A percentile compares a stretch with the other conserved stretches of the same genome.
These are phyloP conservation scores for Gallinago stenura DNA, from an alignment of 2,797 vertebrate genomes.

Conservation along the genomic window DNA sequence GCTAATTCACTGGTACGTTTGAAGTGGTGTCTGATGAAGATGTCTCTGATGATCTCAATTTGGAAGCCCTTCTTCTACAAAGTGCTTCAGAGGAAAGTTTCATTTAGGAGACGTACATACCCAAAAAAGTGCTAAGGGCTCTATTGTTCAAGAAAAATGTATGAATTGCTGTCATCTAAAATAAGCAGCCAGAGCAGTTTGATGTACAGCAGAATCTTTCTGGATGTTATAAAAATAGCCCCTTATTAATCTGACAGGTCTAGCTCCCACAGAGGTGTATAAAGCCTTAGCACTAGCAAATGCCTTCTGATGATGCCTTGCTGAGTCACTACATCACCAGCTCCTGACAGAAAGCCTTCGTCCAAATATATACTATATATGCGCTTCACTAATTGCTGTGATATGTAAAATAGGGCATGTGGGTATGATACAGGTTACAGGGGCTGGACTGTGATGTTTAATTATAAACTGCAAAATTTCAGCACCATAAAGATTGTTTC, in stretches of 20 bases:
- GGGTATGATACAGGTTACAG: not conserved
- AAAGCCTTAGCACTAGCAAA: constrained; percentile 18
- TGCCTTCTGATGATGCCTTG: constrained; percentile 18
- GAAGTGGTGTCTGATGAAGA: not conserved
- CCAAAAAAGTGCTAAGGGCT: constrained; percentile 32
- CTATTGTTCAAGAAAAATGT: constrained; percentile 32
- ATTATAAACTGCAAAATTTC: constrained; percentile 17
- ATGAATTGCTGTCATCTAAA: constrained; percentile 27
- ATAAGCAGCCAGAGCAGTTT: constrained; percentile 33
- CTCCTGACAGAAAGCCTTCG: not conserved
- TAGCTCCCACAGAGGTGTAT: not conserved
- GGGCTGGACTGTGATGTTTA: not conserved
- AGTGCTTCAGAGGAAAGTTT: constrained; percentile 10
- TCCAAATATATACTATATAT: not conserved
- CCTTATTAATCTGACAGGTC: not conserved
- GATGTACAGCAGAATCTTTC: constrained; percentile 22
- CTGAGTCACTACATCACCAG: constrained; percentile 54
- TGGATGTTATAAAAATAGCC: constrained; percentile 41
- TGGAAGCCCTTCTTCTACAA: not conserved
- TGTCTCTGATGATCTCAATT: constrained; percentile 20
- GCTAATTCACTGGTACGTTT: not conserved
- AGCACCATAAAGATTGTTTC: constrained; percentile 5
- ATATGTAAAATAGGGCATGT: not conserved
- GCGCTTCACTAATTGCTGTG: constrained; percentile 18
- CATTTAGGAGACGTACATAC: not conserved